A percentile compares a stretch with the other conserved stretches of the same genome.
Evolutionary conservation across 2,888 invertebrate species (phyloP).

Genomic region (Amphipoea oculea): DNA sequence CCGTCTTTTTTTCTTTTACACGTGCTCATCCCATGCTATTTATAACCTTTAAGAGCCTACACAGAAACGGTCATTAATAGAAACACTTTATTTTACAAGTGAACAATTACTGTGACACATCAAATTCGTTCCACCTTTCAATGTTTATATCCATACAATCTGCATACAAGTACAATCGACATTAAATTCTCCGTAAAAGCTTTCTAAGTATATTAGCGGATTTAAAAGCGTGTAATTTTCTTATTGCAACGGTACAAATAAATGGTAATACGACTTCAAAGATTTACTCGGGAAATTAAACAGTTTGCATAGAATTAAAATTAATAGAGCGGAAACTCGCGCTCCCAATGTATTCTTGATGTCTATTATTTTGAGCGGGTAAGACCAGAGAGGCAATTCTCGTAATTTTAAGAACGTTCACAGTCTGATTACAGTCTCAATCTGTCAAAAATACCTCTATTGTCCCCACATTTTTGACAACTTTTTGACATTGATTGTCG

Average conservation of each 20-base stretch:
- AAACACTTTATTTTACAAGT: slow-evolving; percentile 25
- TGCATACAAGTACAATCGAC: slow-evolving; percentile 7
- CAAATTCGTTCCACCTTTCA: slow-evolving; percentile 21
- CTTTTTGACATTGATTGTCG: too few species aligned
- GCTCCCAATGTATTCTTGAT: not conserved
- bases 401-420: too few species aligned
- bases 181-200: slow-evolving; percentile 56
- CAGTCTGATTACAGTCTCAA: too few species aligned
- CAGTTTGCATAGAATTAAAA: not conserved
- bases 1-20: not conserved
- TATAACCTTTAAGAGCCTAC: slow-evolving; percentile 12
- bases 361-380: not conserved
- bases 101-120: slow-evolving; percentile 43
- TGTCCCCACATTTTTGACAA: too few species aligned
- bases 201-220: slow-evolving; percentile 41
- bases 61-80: slow-evolving; percentile 7
- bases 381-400: too few species aligned
- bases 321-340: not conserved
- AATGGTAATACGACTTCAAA: slow-evolving; percentile 51
- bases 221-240: slow-evolving; percentile 56
- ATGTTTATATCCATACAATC: slow-evolving; percentile 15
- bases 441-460: too few species aligned
- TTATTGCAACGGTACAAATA: slow-evolving; percentile 53
- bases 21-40: not conserved
- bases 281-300: slow-evolving; percentile 38